phyloP scores from a whole-genome alignment of 2,888 invertebrate species.

The Abscondita cerata region DNA sequence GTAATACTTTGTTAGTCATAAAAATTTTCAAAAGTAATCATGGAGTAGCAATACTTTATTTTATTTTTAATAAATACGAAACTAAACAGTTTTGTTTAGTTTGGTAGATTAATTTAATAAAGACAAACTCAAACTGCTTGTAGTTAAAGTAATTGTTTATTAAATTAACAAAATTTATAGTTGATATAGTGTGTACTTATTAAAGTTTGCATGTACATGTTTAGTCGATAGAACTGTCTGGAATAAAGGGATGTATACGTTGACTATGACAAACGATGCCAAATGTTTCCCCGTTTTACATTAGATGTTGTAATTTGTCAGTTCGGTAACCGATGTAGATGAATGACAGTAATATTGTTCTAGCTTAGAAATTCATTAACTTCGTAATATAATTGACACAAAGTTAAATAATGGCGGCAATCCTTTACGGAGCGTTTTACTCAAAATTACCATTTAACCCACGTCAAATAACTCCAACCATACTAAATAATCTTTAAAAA shows the following conservation, averaged over 20 bases:
- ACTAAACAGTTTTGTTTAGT: too few species aligned
- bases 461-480: not conserved
- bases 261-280: slow-evolving; percentile 24
- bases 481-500: slow-evolving; percentile 10
- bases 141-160: too few species aligned
- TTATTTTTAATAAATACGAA: too few species aligned
- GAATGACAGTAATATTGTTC: slow-evolving; percentile 31
- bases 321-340: slow-evolving; percentile 31
- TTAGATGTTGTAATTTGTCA: slow-evolving; percentile 32
- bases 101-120: too few species aligned
- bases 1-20: too few species aligned
- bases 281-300: slow-evolving; percentile 32
- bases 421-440: not conserved
- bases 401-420: slow-evolving; percentile 7
- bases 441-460: not conserved
- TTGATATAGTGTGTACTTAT: not conserved
- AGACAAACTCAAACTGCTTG: too few species aligned
- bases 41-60: too few species aligned
- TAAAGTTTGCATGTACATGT: slow-evolving; percentile 4
- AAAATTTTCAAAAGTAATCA: too few species aligned
- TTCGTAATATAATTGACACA: slow-evolving; percentile 24
- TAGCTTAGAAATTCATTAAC: slow-evolving; percentile 30
- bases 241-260: slow-evolving; percentile 9
- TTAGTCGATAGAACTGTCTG: slow-evolving; percentile 12
- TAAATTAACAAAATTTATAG: too few species aligned